Evolutionary conservation across 2,888 invertebrate species (phyloP).

Genomic region (Sesia apiformis): DNA sequence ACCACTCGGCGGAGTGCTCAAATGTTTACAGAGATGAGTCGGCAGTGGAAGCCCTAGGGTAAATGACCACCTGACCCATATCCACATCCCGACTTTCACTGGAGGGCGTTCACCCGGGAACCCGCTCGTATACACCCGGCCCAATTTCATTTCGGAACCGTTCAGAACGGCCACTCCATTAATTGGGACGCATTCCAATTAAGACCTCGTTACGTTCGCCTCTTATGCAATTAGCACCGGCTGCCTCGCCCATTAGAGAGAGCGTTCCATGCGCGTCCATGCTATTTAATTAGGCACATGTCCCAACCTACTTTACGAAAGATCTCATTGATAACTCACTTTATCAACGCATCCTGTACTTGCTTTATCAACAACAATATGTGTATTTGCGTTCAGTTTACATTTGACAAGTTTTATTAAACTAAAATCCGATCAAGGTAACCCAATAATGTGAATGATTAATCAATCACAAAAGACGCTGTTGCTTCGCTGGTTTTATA

Average conservation of each 20-base stretch:
- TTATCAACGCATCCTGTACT: too few relatives aligned
- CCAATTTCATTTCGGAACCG: constrained; percentile 59
- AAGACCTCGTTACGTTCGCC: constrained; percentile 60
- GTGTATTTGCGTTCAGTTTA: too few relatives aligned
- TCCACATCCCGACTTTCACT: constrained; percentile 63
- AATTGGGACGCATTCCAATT: constrained; percentile 72
- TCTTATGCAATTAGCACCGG: constrained; percentile 62
- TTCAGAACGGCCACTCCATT: constrained; percentile 41
- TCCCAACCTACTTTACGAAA: background rate
- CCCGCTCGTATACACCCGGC: constrained; percentile 53
- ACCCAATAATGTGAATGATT: too few relatives aligned
- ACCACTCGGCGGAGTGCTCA: constrained; percentile 1
- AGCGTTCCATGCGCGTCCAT: background rate
- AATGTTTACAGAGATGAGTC: background rate
- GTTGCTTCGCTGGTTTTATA: too few relatives aligned
- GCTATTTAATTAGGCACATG: background rate
- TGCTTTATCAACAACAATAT: too few relatives aligned
- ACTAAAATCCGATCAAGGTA: too few relatives aligned
- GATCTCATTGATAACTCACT: background rate
- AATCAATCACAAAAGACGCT: too few relatives aligned
- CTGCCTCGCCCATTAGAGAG: constrained; percentile 23
- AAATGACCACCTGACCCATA: constrained; percentile 72
- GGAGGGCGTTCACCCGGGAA: constrained; percentile 67
- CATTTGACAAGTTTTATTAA: too few relatives aligned
- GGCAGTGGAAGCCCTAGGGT: constrained; percentile 48